phyloP scores from a whole-genome alignment of 2,797 vertebrate genomes.

The Enteromius unitaeniatus region DNA sequence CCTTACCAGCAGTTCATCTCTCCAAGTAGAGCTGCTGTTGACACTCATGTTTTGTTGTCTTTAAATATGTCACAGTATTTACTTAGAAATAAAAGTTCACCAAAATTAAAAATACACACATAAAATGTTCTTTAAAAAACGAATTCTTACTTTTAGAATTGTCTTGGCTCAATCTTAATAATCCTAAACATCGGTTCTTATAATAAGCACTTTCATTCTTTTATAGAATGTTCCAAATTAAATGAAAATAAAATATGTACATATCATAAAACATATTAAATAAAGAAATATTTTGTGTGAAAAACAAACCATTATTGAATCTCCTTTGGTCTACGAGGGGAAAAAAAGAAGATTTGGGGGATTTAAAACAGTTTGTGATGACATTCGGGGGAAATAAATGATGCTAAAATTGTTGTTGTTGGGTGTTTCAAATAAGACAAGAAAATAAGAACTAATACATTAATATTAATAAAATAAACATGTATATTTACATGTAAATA shows the following conservation, averaged over 20 bases:
- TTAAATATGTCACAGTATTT: background rate
- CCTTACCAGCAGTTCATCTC: slow-evolving; percentile 31
- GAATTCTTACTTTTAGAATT: background rate
- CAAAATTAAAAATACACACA: background rate
- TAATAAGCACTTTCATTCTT: background rate
- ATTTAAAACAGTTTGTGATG: background rate
- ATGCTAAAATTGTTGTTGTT: background rate
- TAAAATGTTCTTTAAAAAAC: background rate
- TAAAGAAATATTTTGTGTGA: background rate
- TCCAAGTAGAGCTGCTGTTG: slow-evolving; percentile 16
- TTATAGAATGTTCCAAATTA: background rate
- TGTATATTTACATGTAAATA: background rate
- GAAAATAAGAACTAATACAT: background rate
- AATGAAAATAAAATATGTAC: background rate
- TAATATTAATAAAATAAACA: background rate
- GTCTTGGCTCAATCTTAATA: background rate
- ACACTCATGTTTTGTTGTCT: background rate
- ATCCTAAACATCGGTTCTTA: background rate
- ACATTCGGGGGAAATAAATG: background rate
- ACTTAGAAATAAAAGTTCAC: background rate
- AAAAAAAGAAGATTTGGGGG: background rate
- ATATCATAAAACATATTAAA: background rate
- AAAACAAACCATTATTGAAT: background rate
- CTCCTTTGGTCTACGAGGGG: background rate
- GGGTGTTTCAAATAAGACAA: background rate